Base-by-base conservation (phyloP, 2,888 invertebrate species). In the Napeogenes sylphis region DNA sequence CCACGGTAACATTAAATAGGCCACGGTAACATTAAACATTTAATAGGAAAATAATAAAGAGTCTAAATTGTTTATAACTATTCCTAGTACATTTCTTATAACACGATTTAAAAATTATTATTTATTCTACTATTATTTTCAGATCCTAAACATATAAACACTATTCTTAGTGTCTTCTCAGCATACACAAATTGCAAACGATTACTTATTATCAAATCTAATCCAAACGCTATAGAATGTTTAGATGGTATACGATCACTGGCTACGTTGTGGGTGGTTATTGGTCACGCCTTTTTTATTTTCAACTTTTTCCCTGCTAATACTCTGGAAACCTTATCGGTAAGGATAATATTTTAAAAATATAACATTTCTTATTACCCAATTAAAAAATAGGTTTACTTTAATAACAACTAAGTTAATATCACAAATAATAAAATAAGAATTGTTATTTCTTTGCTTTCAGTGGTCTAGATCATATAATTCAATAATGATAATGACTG, bases 401-500 rank as follows among this genome's bases (percentile, higher is more conserved):
- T 35, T 35, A 35, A 35, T 35, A 42, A 10, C 8, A 42, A 42
- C 3, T 10, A 3, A 10, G 42, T 42, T 8, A 6, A 42, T 42
- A 10, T 10, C 10, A 42, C 2, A 38, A 38, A 42, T 3, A 42
- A 42, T 42, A 42, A 42, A 42, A 42, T 42, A 2, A 42, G 3
- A 42, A 42, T 10, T 42, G 8, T 42, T 42, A 42, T 3, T 12
- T 42, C 8, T 42, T 42, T 3, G 5, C 42, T 42, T 42, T 42
- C 10, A 42, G 80, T 80, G 78, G 72, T 54, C 70, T 54, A 32
- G 45, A 14, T 66, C 68, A 4, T 32, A 62, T 4, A 58, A 64
- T 10, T 66, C 72, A 72, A 81, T 78, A 77, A 87, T 67, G 90
- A 80, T 56, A 74, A 63, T 64, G n/a, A 63, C 73, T 3, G 73